Percentiles rank a stretch among this genome's conserved stretches.
phyloP scores from a whole-genome alignment of 2,888 invertebrate genomes.

The Archaeoteleia sp. region DNA sequence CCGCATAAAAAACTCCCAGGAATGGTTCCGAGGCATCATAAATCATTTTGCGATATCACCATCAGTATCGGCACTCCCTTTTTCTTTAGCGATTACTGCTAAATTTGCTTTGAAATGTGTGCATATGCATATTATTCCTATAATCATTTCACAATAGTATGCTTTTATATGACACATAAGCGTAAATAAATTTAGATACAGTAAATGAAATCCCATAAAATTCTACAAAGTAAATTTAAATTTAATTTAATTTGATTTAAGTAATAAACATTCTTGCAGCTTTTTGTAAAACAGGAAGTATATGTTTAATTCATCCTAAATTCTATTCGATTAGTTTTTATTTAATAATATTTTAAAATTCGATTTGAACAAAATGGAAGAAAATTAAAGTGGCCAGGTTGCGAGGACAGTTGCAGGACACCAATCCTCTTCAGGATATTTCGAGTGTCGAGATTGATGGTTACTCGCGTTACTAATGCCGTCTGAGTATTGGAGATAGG shows the following conservation, averaged over 20 bases:
- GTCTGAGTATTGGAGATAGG: slow-evolving; percentile 51
- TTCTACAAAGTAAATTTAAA: no score
- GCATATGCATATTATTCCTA: slow-evolving; percentile 14
- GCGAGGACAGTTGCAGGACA: slow-evolving; percentile 14
- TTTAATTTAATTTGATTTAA: no score
- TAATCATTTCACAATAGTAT: neutral
- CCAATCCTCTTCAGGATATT: slow-evolving; percentile 59
- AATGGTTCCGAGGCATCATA: slow-evolving; percentile 56
- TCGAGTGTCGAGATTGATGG: slow-evolving; percentile 64
- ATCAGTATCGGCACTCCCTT: slow-evolving; percentile 39
- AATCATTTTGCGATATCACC: slow-evolving; percentile 55
- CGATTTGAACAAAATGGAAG: no score
- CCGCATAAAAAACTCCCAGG: slow-evolving; percentile 45
- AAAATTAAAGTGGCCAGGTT: slow-evolving; percentile 5
- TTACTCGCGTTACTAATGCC: slow-evolving; percentile 61
- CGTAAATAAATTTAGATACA: no score
- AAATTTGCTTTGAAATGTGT: slow-evolving; percentile 20
- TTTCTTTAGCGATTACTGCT: slow-evolving; percentile 34
- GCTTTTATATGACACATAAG: slow-evolving; percentile 5
- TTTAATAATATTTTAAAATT: no score
- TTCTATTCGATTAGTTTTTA: no score
- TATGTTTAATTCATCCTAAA: no score
- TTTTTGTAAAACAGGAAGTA: no score
- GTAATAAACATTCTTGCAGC: no score
- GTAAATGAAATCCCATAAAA: neutral